Conservation (phyloP, 2,888 invertebrate genomes). For the Aphrophora alni region DNA sequence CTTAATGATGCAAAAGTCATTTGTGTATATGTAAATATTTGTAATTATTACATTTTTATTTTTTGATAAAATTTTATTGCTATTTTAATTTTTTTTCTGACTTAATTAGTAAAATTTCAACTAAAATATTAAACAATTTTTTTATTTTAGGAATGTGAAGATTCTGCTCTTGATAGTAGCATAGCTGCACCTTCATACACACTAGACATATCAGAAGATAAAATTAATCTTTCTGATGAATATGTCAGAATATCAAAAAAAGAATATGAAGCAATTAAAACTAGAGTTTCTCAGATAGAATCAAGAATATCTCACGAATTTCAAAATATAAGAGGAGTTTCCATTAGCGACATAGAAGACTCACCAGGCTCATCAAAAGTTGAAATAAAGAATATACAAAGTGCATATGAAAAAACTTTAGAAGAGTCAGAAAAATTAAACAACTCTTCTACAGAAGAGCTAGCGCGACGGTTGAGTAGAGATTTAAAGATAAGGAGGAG, state of each 20-base stretch:
- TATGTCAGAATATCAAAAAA: conserved; percentile 75
- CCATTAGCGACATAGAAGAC: conserved; percentile 51
- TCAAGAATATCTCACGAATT: conserved; percentile 73
- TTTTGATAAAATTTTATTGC: too few species aligned
- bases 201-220: conserved; percentile 18
- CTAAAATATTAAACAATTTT: too few species aligned
- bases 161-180: conserved; percentile 27
- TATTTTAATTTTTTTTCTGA: too few species aligned
- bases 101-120: too few species aligned
- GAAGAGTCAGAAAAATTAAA: conserved; percentile 70
- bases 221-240: conserved; percentile 59
- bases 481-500: conserved; percentile 77
- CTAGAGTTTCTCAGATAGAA: conserved; percentile 75
- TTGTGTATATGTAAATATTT: too few species aligned
- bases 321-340: conserved; percentile 55
- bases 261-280: conserved; percentile 80
- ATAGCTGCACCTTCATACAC: conserved; percentile 7
- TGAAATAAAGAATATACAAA: conserved; percentile 62
- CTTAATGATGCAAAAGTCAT: too few species aligned
- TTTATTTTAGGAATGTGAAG: conserved; percentile 11
- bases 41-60: too few species aligned
- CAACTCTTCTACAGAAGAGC: conserved; percentile 70
- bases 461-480: conserved; percentile 73
- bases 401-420: conserved; percentile 75
- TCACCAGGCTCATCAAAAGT: conserved; percentile 46